Percentiles rank a stretch among this genome's conserved stretches.
Conservation (phyloP, 2,888 invertebrate genomes). For the Philereme transversata region DNA sequence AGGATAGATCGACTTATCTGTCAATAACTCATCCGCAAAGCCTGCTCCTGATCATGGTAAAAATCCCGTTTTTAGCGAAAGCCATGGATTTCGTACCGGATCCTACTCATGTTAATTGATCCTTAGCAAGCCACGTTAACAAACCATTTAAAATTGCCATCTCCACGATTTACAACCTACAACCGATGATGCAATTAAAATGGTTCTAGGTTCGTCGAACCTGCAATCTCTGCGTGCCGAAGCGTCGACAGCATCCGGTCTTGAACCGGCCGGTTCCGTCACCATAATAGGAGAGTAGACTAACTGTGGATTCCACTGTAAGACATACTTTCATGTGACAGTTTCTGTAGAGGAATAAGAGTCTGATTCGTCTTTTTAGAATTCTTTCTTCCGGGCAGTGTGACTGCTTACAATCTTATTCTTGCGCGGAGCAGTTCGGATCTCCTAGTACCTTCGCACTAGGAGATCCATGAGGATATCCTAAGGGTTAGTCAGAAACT, state of each 20-base stretch:
- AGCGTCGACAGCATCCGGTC: constrained; percentile 27
- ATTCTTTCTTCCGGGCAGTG: no score
- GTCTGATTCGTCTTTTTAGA: no score
- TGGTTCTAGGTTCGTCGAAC: constrained; percentile 33
- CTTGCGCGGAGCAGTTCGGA: no score
- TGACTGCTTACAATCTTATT: no score
- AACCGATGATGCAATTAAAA: constrained; percentile 32
- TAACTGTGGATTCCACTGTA: constrained; percentile 1
- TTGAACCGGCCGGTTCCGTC: constrained; percentile 10
- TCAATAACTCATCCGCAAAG: no score
- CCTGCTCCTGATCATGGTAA: no score
- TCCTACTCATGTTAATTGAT: not conserved
- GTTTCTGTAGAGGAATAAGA: not conserved
- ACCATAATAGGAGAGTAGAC: constrained; percentile 15
- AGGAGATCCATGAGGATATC: no score
- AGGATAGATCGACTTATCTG: no score
- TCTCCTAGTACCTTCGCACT: no score
- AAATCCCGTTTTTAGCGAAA: no score
- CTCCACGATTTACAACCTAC: constrained; percentile 11
- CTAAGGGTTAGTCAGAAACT: no score
- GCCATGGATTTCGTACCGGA: no score
- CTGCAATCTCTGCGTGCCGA: constrained; percentile 23
- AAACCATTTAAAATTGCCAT: constrained; percentile 20
- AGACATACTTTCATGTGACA: constrained; percentile 8
- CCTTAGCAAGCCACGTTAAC: constrained; percentile 10